Percentiles rank a stretch among this genome's conserved stretches.
Conservation (phyloP, 2,888 invertebrate genomes). For the Lasioglossum villosulum region DNA sequence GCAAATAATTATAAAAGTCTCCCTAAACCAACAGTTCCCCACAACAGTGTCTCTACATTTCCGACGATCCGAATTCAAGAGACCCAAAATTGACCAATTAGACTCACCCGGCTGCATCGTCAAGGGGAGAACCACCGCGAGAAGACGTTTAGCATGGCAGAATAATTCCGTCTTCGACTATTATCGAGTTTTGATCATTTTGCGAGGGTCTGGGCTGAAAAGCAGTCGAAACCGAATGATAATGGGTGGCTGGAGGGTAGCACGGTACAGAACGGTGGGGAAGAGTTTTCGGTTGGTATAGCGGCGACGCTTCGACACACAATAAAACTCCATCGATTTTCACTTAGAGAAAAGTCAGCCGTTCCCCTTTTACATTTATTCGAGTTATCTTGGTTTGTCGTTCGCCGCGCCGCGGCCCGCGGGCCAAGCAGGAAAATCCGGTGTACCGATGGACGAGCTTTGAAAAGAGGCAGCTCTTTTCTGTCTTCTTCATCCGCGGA, state of each 20-base stretch:
- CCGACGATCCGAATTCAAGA: neutral
- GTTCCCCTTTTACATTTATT: conserved; percentile 76
- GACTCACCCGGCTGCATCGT: neutral
- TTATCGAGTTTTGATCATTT: conserved; percentile 64
- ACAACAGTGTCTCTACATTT: neutral
- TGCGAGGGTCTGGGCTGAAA: conserved; percentile 22
- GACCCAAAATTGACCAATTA: neutral
- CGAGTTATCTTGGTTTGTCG: conserved; percentile 77
- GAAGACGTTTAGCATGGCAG: neutral
- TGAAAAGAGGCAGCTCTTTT: conserved; percentile 22
- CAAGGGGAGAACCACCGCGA: neutral
- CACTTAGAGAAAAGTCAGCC: conserved; percentile 77
- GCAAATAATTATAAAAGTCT: neutral
- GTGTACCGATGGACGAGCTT: conserved; percentile 9
- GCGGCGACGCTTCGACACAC: conserved; percentile 55
- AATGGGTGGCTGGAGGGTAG: neutral
- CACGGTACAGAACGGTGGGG: conserved; percentile 24
- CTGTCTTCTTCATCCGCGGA: conserved; percentile 53
- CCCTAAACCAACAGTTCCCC: neutral
- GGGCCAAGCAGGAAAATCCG: neutral
- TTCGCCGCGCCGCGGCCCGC: conserved; percentile 32
- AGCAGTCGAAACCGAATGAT: conserved; percentile 30
- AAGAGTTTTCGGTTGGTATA: neutral
- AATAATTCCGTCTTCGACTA: conserved; percentile 34
- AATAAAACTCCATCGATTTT: conserved; percentile 77